phyloP scores from a whole-genome alignment of 2,888 invertebrate species.

The Dascillus cervinus region DNA sequence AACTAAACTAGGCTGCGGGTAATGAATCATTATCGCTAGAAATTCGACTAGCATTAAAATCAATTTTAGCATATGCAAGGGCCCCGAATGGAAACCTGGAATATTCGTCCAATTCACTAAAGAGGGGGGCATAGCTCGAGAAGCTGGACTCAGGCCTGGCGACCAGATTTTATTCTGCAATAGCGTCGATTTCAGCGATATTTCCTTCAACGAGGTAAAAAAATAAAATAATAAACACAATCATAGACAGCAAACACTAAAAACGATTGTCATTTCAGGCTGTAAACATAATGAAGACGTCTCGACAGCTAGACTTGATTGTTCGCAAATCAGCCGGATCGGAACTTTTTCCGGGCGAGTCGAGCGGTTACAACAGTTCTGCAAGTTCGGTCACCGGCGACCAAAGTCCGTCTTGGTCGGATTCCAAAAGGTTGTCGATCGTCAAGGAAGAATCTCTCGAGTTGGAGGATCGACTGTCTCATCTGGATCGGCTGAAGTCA shows the following conservation, averaged over 20 bases:
- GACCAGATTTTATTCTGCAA: constrained; percentile 90
- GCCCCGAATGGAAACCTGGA: constrained; percentile 79
- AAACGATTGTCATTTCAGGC: constrained; percentile 47
- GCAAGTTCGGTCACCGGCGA: constrained; percentile 76
- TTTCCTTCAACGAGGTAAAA: constrained; percentile 70
- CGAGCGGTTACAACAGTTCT: constrained; percentile 77
- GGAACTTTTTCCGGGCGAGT: constrained; percentile 73
- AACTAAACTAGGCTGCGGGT: constrained; percentile 80
- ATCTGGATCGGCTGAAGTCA: constrained; percentile 22
- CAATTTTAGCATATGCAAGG: constrained; percentile 63
- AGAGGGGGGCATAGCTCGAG: constrained; percentile 80
- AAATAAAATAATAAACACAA: constrained; percentile 2
- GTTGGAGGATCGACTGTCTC: constrained; percentile 47
- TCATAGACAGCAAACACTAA: no score
- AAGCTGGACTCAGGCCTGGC: constrained; percentile 80
- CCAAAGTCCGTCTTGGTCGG: constrained; percentile 60
- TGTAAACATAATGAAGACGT: constrained; percentile 71
- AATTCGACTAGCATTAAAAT: constrained; percentile 1
- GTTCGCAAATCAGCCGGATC: constrained; percentile 72
- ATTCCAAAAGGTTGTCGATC: constrained; percentile 60
- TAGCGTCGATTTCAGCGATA: constrained; percentile 67
- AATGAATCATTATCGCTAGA: constrained; percentile 21
- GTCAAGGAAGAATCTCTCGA: constrained; percentile 65
- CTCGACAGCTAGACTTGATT: constrained; percentile 66
- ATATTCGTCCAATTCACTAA: constrained; percentile 87